Base-by-base conservation (phyloP, 2,797 vertebrate genomes). In the Chelon auratus region DNA sequence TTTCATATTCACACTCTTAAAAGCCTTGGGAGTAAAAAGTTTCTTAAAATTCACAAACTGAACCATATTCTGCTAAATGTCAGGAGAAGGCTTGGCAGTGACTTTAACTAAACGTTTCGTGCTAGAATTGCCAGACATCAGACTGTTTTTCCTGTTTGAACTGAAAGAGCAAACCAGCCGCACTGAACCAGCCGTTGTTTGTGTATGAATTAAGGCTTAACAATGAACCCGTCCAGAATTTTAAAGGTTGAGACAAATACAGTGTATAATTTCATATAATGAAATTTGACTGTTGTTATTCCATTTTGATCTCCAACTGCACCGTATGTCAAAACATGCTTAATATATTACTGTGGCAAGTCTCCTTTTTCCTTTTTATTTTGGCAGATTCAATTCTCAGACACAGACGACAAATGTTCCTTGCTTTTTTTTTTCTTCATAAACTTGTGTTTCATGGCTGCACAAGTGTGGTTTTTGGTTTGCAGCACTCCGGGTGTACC, bases 41-140 rank as follows among this genome's bases (percentile, higher is more conserved):
- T 26, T 70, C 7, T 51, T 33, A 68, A 51, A 68, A 68, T 18
- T 22, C 40, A 60, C 11, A 42, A 61, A 64, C 55, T 18, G 68
- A 78, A 67, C 18, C 13, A 26, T 39, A 77, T 64, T 71, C 17
- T 66, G 40, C 22, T 43, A 57, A 77, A 56, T 76, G 39, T 60
- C 52, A 64, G 20, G 58, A 81, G 26, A 58, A 72, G 30, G 40
- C 45, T 56, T 18, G 55, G 33, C 18, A 62, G 15, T 69, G 12
- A 30, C 15, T 57, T 54, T 57, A 45, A 51, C 13, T 60, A 3
- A 22, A 33, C 12, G 2, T 57, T 55, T 17, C 43, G 18, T 47
- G 40, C 59, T 30, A 30, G 17, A 73, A 72, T n/a, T 55, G 17
- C 11, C 3, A 36, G 15, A 52, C 42, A 42, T 51, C 33, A 37